A percentile compares a stretch with the other conserved stretches of the same genome.
These are phyloP conservation scores for Anagrus nilaparvatae DNA, from an alignment of 1,140 invertebrate genomes.

Conservation along the genomic window DNA sequence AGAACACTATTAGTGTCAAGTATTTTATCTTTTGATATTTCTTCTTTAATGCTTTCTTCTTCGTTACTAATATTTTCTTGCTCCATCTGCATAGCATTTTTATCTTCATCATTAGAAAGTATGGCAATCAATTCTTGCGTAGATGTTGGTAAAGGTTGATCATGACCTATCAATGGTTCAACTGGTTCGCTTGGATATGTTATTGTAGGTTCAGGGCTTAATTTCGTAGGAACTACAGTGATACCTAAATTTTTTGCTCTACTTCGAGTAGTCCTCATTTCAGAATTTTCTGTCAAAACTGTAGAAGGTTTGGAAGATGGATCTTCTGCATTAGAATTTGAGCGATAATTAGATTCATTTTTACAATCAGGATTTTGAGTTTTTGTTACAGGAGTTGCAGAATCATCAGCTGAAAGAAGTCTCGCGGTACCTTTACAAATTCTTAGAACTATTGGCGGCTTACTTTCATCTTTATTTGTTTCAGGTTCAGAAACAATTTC, in stretches of 20 bases:
- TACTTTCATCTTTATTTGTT: slow-evolving; percentile 37
- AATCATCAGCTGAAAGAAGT: slow-evolving; percentile 35
- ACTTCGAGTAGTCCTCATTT: slow-evolving; percentile 36
- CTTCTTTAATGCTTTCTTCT: background rate
- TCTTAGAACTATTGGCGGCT: slow-evolving; percentile 56
- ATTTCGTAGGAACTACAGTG: slow-evolving; percentile 39
- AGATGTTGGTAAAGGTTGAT: slow-evolving; percentile 35
- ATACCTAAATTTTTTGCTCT: slow-evolving; percentile 33
- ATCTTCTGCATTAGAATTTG: background rate
- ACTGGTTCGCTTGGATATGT: slow-evolving; percentile 26
- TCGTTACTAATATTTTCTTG: slow-evolving; percentile 26
- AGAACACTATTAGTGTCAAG: background rate
- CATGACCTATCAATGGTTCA: slow-evolving; percentile 31
- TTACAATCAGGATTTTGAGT: slow-evolving; percentile 2
- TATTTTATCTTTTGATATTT: background rate
- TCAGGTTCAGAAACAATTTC: no score
- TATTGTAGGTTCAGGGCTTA: slow-evolving; percentile 37
- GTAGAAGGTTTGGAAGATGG: slow-evolving; percentile 21
- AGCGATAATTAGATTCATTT: slow-evolving; percentile 1
- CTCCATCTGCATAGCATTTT: no score
- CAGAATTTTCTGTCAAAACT: slow-evolving; percentile 34
- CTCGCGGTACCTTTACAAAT: slow-evolving; percentile 56
- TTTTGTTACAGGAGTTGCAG: slow-evolving; percentile 18
- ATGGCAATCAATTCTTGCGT: slow-evolving; percentile 40
- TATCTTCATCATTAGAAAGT: slow-evolving; percentile 33